Percentiles rank a stretch among this genome's conserved stretches.
Conservation (phyloP, 2,797 vertebrate species). For the Rhinogobio ventralis region DNA sequence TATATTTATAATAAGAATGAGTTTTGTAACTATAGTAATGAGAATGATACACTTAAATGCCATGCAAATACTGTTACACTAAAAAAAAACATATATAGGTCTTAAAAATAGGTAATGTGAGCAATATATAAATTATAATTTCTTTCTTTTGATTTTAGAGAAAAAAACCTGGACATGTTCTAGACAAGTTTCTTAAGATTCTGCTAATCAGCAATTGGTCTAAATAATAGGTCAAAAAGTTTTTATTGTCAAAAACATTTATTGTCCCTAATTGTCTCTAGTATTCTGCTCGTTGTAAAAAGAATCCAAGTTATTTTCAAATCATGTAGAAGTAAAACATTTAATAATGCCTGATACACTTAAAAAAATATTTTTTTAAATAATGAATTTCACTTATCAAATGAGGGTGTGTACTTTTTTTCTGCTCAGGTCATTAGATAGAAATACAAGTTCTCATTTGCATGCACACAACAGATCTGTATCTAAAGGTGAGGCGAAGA, state of each 20-base stretch:
- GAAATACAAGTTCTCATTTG: conserved; percentile 89
- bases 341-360: background rate
- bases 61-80: background rate
- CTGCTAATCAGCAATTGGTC: background rate
- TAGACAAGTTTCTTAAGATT: background rate
- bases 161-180: background rate
- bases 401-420: conserved; percentile 88
- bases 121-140: background rate
- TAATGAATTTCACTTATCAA: conserved; percentile 99
- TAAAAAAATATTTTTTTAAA: background rate
- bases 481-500: conserved; percentile 91
- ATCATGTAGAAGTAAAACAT: background rate
- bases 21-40: background rate
- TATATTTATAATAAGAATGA: background rate
- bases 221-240: background rate
- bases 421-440: conserved; percentile 84
- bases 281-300: background rate
- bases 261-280: background rate
- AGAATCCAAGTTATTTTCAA: background rate
- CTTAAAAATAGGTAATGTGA: background rate
- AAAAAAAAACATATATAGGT: background rate
- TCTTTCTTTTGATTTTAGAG: background rate
- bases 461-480: conserved; percentile 95
- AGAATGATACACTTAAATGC: background rate
- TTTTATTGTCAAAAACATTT: background rate